Evolutionary conservation across 2,113 vertebrate species (phyloP).

Genomic region (Pelobates fuscus): DNA sequence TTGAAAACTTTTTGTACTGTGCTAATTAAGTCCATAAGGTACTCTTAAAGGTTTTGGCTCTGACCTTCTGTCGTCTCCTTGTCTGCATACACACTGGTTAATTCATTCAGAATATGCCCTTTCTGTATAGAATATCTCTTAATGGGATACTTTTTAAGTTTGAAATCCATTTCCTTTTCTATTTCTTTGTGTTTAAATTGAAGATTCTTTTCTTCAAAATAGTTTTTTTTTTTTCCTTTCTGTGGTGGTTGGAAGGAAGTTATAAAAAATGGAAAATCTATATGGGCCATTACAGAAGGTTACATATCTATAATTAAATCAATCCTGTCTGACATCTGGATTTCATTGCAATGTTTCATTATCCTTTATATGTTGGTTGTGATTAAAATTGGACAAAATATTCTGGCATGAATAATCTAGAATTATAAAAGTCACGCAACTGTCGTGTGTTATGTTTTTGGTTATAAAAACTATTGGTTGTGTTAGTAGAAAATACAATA

Average conservation of each 20-base stretch:
- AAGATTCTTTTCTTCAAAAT: constrained; percentile 18
- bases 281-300: constrained; percentile 17
- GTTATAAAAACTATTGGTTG: too few relatives aligned
- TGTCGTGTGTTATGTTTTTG: neutral
- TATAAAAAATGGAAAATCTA: constrained; percentile 14
- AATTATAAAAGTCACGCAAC: constrained; percentile 2
- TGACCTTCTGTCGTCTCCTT: constrained; percentile 52
- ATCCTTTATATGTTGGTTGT: constrained; percentile 12
- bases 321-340: constrained; percentile 17
- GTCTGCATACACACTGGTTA: constrained; percentile 56
- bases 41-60: constrained; percentile 28
- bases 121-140: constrained; percentile 50
- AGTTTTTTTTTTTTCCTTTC: constrained; percentile 11
- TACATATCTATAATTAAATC: constrained; percentile 4
- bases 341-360: constrained; percentile 17
- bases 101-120: constrained; percentile 52
- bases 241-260: constrained; percentile 17
- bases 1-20: constrained; percentile 56
- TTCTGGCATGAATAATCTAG: constrained; percentile 9
- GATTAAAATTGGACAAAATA: constrained; percentile 20
- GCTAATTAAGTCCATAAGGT: constrained; percentile 62
- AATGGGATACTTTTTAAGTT: constrained; percentile 22
- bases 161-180: constrained; percentile 19
- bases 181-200: neutral
- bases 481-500: too few relatives aligned